Evolutionary conservation across 1,140 invertebrate genomes (phyloP), one percentile per base, ranked within the genome.

Genomic region (Lepidotrigona ventralis): DNA sequence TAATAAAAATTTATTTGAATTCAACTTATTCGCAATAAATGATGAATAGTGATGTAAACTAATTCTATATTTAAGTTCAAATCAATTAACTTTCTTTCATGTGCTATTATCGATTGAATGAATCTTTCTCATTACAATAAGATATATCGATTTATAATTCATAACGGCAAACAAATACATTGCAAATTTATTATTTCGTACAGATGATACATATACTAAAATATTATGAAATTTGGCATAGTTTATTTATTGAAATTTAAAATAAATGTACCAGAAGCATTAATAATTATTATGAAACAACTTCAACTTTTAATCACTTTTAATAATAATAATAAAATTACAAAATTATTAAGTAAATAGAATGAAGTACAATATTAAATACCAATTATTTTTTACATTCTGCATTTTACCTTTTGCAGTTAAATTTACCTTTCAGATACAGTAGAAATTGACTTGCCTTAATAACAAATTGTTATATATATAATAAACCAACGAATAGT

Each of bases 301-400:
- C 33, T 23, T 21, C 23, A 68, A 39, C 4, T 39, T n/a, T n/a
- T 14, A 14, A 14, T n/a, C n/a, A 46, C n/a, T 46, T 39, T 23
- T 68, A 39, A 9, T 23, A 70, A 15, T 69, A 56, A 64, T 64
- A 17, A 64, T 8, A 63, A 64, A 17, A 17, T 0, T 46, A 46
- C 15, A n/a, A n/a, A 70, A 15, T 70, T 70, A 70, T n/a, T 46
- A 14, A 46, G 3, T 46, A 51, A 23, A 81, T 74, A 33, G 26
- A n/a, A n/a, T n/a, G n/a, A 54, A 14, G 66, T 46, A 56, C 12
- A 56, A 0, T 29, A 29, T 19, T 23, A 56, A 2, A 46, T 19
- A 46, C 15, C 12, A 58, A 78, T 83, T 83, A 83, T 70, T 83
- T 58, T 19, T n/a, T 26, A 63, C 26, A 69, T 83, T 70, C 6